phyloP scores from a whole-genome alignment of 2,888 invertebrate species.

The Patella caerulea region DNA sequence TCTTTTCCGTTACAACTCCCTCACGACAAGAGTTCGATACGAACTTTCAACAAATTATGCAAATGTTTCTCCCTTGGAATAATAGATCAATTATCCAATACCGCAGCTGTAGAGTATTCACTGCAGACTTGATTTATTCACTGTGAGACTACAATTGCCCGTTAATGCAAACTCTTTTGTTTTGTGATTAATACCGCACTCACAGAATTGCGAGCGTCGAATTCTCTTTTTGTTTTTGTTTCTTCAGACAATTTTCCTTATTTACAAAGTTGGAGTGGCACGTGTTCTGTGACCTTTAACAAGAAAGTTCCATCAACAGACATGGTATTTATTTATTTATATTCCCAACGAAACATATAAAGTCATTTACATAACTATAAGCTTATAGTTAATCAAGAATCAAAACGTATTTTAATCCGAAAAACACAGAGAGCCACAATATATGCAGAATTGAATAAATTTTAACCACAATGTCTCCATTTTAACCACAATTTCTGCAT shows the following conservation, averaged over 20 bases:
- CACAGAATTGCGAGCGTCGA: not conserved
- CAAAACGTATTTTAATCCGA: too few species aligned
- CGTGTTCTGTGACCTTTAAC: not conserved
- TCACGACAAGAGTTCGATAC: conserved; percentile 7
- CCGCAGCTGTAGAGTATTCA: conserved; percentile 8
- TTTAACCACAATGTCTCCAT: too few species aligned
- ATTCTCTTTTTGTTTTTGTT: not conserved
- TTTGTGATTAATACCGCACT: not conserved
- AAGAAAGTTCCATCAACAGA: too few species aligned
- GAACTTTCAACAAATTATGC: conserved; percentile 3
- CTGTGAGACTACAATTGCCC: conserved; percentile 7
- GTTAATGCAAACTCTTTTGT: conserved; percentile 6
- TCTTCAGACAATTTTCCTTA: not conserved
- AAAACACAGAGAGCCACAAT: too few species aligned
- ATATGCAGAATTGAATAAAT: too few species aligned
- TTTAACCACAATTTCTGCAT: too few species aligned
- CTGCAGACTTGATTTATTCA: not conserved
- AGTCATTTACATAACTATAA: too few species aligned
- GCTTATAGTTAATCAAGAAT: too few species aligned
- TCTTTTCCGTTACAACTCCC: conserved; percentile 9
- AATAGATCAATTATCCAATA: conserved; percentile 12
- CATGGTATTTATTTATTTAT: too few species aligned
- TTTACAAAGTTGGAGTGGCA: conserved; percentile 1
- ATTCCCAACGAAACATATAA: too few species aligned
- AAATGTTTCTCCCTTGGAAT: conserved; percentile 5